Evolutionary conservation across 2,888 invertebrate species (phyloP).

Genomic region (Rhaphigaster nebulosa): DNA sequence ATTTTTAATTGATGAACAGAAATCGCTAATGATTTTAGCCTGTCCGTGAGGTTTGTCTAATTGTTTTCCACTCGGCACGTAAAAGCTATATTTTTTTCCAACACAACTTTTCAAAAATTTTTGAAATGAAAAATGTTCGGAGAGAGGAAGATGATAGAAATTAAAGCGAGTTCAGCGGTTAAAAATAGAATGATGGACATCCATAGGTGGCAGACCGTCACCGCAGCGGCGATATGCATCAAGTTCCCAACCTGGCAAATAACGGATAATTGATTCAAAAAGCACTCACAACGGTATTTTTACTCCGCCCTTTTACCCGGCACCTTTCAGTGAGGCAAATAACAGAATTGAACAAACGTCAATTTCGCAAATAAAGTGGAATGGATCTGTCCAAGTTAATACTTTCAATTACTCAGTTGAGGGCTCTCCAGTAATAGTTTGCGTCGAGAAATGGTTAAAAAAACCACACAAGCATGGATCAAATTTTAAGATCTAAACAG

Average conservation of each 20-base stretch:
- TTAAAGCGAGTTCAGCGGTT: not conserved
- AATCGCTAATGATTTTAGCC: not conserved
- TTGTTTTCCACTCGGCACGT: not conserved
- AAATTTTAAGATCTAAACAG: not conserved
- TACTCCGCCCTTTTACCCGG: not conserved
- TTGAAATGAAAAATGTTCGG: not conserved
- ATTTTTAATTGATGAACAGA: not conserved
- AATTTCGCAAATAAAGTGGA: constrained; percentile 17
- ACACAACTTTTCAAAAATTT: not conserved
- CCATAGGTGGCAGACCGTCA: not conserved
- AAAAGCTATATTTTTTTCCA: not conserved
- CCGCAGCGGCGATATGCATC: not conserved
- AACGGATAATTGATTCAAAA: constrained; percentile 10
- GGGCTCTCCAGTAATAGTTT: not conserved
- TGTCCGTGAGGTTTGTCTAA: not conserved
- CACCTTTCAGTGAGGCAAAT: not conserved
- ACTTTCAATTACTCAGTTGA: not conserved
- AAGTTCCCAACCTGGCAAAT: not conserved
- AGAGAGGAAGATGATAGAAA: not conserved
- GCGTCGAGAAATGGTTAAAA: not conserved
- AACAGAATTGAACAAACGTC: constrained; percentile 18
- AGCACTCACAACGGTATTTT: constrained; percentile 26
- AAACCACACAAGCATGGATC: not conserved
- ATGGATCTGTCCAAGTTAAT: not conserved
- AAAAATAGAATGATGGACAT: not conserved